phyloP scores from a whole-genome alignment of 2,888 invertebrate genomes.

The Anarsia innoxiella region DNA sequence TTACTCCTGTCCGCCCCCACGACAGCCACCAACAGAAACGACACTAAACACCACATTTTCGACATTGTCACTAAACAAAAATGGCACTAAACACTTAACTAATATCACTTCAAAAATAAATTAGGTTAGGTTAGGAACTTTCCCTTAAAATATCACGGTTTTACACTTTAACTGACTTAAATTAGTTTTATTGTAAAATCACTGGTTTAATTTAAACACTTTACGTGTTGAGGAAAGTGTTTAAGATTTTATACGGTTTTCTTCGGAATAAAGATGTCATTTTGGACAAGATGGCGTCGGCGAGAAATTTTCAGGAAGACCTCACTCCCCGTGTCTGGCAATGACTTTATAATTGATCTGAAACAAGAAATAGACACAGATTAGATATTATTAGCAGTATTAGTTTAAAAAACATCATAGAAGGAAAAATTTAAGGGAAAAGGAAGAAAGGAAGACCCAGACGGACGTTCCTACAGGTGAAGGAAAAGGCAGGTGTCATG shows the following conservation, averaged over 20 bases:
- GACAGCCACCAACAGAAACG: conserved; percentile 23
- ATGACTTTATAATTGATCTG: no score
- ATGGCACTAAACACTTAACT: conserved; percentile 32
- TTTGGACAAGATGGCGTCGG: conserved; percentile 40
- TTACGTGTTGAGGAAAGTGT: conserved; percentile 63
- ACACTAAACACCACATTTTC: conserved; percentile 19
- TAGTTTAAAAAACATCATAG: no score
- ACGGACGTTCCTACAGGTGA: no score
- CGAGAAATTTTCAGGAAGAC: conserved; percentile 20
- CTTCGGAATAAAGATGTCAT: conserved; percentile 54
- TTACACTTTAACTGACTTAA: not conserved
- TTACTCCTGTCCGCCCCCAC: conserved; percentile 48
- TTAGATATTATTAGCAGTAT: no score
- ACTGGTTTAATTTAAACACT: conserved; percentile 5
- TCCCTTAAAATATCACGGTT: not conserved
- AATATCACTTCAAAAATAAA: conserved; percentile 53
- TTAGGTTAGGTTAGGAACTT: conserved; percentile 15
- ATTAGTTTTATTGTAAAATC: not conserved
- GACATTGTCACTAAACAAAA: conserved; percentile 5
- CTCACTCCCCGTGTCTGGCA: conserved; percentile 32
- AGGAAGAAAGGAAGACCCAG: no score
- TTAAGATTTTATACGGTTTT: conserved; percentile 51
- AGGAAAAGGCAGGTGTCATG: no score
- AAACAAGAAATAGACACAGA: conserved; percentile 50
- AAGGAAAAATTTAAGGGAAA: no score